A percentile compares a stretch with the other conserved stretches of the same genome.
Conservation (phyloP, 2,113 vertebrate genomes). For the Gymnogyps californianus region DNA sequence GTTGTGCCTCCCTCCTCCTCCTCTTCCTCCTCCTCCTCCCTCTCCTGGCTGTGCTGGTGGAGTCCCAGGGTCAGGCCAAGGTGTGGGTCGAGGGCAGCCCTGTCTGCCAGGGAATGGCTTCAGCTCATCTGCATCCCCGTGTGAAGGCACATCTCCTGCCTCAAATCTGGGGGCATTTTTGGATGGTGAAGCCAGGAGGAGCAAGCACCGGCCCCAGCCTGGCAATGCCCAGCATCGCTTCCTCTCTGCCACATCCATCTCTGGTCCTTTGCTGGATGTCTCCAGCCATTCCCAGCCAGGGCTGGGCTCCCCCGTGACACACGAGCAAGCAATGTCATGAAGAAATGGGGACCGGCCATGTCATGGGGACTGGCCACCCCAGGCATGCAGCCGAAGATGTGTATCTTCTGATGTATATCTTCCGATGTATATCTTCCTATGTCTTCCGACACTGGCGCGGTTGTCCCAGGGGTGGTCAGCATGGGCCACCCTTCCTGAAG, state of each 20-base stretch:
- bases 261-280: not conserved
- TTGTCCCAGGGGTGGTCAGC: not conserved
- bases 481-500: not conserved
- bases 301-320: not conserved
- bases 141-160: not conserved
- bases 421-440: not conserved
- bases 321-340: not conserved
- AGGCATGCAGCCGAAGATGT: rapidly evolving
- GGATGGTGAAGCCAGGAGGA: not conserved
- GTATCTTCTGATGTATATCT: too few relatives aligned
- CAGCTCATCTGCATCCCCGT: rapidly evolving
- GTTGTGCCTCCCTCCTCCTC: not conserved
- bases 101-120: rapidly evolving
- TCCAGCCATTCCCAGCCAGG: not conserved
- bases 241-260: not conserved
- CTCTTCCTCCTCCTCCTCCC: not conserved
- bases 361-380: not conserved
- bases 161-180: not conserved
- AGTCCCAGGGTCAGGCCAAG: not conserved
- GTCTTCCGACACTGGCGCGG: rapidly evolving
- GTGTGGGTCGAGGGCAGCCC: not conserved
- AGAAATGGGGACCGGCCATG: not conserved
- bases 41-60: rapidly evolving
- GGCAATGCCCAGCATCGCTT: not conserved
- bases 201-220: not conserved